Conservation (phyloP, 1,140 invertebrate species). For the Zaprionus tsacasi region DNA sequence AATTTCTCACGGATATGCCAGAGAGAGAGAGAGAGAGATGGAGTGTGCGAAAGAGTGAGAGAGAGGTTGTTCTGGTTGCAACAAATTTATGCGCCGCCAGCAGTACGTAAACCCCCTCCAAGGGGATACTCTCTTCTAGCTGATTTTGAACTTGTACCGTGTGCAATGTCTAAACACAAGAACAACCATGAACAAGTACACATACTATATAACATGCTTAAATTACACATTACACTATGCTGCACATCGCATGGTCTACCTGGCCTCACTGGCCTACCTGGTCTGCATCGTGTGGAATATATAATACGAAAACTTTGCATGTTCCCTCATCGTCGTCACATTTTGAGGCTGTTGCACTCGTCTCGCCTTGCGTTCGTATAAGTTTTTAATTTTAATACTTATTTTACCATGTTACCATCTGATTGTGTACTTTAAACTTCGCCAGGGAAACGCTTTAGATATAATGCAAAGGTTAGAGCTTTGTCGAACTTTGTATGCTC, state of each 20-base stretch:
- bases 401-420: slow-evolving; percentile 5
- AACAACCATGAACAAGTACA: slow-evolving; percentile 26
- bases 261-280: slow-evolving; percentile 1
- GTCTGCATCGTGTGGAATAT: slow-evolving; percentile 41
- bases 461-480: neutral
- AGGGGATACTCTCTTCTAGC: slow-evolving; percentile 14
- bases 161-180: slow-evolving; percentile 40
- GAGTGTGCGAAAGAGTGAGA: neutral
- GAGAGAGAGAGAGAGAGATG: neutral
- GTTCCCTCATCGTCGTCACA: slow-evolving; percentile 31
- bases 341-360: slow-evolving; percentile 46
- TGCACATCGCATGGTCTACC: slow-evolving; percentile 23
- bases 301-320: slow-evolving; percentile 50
- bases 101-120: neutral
- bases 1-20: slow-evolving; percentile 69
- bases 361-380: neutral
- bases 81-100: slow-evolving; percentile 72
- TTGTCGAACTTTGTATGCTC: neutral
- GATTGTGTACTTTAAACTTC: slow-evolving; percentile 10
- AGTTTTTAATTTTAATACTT: slow-evolving; percentile 1
- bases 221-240: slow-evolving; percentile 42
- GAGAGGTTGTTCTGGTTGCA: slow-evolving; percentile 24
- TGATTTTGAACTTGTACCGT: slow-evolving; percentile 54
- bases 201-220: slow-evolving; percentile 32
- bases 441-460: neutral